These are phyloP conservation scores for Drosophila greeni DNA, from an alignment of 2,888 invertebrate species.

Conservation along the genomic window DNA sequence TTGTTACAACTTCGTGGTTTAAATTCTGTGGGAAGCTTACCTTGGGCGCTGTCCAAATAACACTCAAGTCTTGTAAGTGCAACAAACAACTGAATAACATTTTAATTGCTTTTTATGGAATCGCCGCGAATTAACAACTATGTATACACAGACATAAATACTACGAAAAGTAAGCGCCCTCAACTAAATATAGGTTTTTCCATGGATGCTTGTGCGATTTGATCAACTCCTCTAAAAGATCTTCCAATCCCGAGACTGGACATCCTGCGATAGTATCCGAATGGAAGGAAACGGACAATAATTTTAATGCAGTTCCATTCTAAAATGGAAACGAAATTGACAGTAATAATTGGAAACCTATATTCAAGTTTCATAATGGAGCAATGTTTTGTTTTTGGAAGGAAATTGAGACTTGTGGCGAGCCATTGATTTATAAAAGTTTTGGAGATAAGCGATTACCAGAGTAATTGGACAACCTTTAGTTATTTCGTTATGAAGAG, in stretches of 20 bases:
- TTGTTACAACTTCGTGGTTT: constrained; percentile 13
- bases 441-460: neutral
- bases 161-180: constrained; percentile 27
- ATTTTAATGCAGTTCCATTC: neutral
- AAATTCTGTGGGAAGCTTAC: neutral
- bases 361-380: neutral
- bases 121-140: constrained; percentile 44
- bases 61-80: constrained; percentile 4
- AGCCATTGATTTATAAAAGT: too few species aligned
- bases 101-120: constrained; percentile 43
- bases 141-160: constrained; percentile 35
- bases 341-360: constrained; percentile 4
- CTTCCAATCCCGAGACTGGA: neutral
- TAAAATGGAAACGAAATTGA: constrained; percentile 4
- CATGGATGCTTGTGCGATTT: constrained; percentile 32
- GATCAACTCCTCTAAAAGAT: constrained; percentile 11
- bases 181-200: constrained; percentile 23
- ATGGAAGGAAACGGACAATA: constrained; percentile 4
- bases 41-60: neutral
- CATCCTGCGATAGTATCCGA: neutral
- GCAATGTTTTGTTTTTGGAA: neutral
- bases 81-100: constrained; percentile 45
- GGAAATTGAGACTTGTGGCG: neutral
- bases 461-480: neutral
- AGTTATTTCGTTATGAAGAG: neutral